Evolutionary conservation across 2,797 vertebrate genomes (phyloP).

Genomic region (Danio jaintianensis): DNA sequence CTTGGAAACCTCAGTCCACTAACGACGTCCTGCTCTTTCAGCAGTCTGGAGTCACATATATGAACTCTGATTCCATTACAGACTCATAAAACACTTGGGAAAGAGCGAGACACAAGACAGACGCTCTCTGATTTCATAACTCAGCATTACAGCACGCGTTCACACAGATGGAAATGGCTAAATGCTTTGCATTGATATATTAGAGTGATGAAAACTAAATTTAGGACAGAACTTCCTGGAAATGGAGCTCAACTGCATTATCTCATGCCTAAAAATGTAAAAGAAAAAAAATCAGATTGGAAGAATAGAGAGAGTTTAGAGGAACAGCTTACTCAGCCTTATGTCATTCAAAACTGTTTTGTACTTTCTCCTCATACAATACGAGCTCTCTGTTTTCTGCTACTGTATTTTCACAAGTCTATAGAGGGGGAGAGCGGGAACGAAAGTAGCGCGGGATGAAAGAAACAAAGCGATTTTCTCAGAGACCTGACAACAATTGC

Average conservation of each 20-base stretch:
- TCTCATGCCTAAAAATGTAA: neutral
- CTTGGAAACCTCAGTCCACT: slow-evolving; percentile 35
- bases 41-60: slow-evolving; percentile 30
- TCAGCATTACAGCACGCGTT: slow-evolving; percentile 15
- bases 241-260: slow-evolving; percentile 6
- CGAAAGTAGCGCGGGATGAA: too few species aligned
- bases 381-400: neutral
- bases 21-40: slow-evolving; percentile 19
- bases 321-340: neutral
- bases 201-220: neutral
- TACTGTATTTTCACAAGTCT: neutral
- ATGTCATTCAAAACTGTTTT: neutral
- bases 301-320: neutral
- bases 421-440: neutral
- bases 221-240: slow-evolving; percentile 13
- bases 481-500: too few species aligned
- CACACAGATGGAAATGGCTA: slow-evolving; percentile 27
- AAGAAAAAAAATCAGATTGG: neutral
- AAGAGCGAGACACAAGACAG: slow-evolving; percentile 17
- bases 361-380: neutral
- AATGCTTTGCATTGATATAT: slow-evolving; percentile 12
- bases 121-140: slow-evolving; percentile 28
- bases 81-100: slow-evolving; percentile 34
- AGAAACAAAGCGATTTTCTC: too few species aligned
- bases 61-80: slow-evolving; percentile 38